Evolutionary conservation across 2,797 vertebrate genomes (phyloP).

Genomic region (Molossus alvarezi): DNA sequence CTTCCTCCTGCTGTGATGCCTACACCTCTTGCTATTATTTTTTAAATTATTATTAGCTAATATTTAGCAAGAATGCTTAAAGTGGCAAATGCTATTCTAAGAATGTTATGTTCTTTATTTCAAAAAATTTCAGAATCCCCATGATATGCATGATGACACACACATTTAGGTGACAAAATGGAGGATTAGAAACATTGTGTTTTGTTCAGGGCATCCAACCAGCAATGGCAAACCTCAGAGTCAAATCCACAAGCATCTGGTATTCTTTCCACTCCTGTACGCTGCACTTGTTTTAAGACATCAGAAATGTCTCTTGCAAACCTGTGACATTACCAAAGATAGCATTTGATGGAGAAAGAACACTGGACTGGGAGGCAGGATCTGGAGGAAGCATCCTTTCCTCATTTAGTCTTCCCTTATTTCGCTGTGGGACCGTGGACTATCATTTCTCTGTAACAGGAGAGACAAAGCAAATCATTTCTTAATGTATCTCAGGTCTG

Average conservation of each 20-base stretch:
- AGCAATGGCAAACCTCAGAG: neutral
- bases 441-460: neutral
- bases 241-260: neutral
- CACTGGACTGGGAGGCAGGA: neutral
- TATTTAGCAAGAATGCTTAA: neutral
- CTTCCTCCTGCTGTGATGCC: neutral
- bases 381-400: neutral
- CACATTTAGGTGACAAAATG: conserved; percentile 11
- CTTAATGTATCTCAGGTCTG: neutral
- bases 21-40: neutral
- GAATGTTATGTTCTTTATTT: neutral
- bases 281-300: neutral
- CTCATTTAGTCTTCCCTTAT: neutral
- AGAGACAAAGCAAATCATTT: neutral
- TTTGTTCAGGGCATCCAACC: neutral
- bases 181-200: neutral
- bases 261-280: neutral
- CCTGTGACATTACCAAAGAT: neutral
- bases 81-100: neutral
- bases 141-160: neutral
- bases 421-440: neutral
- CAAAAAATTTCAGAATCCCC: neutral
- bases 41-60: neutral
- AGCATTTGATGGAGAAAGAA: neutral
- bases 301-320: neutral